These are phyloP conservation scores for Silurus glanis DNA, from an alignment of 2,113 vertebrate species.

Conservation along the genomic window DNA sequence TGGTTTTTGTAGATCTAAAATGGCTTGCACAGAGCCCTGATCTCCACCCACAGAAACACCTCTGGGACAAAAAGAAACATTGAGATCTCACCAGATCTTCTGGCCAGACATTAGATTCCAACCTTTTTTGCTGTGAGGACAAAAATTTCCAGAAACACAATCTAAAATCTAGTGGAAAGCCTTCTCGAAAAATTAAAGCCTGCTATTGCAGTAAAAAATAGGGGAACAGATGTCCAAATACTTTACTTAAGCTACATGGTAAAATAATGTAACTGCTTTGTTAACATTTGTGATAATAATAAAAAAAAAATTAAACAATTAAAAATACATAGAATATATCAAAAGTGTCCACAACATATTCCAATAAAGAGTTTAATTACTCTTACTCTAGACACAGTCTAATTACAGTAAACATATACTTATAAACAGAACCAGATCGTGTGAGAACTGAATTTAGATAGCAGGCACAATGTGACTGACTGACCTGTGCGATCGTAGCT, in stretches of 20 bases:
- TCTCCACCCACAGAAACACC: not conserved
- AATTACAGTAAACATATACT: not conserved
- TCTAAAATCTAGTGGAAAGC: not conserved
- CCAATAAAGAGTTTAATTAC: not conserved
- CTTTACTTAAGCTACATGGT: not conserved
- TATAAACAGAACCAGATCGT: not conserved
- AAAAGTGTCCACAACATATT: not conserved
- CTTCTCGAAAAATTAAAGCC: not conserved
- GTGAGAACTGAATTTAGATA: not conserved
- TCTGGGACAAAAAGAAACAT: not conserved
- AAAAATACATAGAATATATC: not conserved
- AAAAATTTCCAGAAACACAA: not conserved
- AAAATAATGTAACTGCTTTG: not conserved
- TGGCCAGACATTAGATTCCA: not conserved
- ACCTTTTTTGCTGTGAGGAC: not conserved
- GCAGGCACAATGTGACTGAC: not conserved
- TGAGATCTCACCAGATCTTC: not conserved
- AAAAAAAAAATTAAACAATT: not conserved
- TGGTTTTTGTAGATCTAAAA: not conserved
- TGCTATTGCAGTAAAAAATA: not conserved
- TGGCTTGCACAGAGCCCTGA: not conserved
- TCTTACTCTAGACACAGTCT: no score
- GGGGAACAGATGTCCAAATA: not conserved
- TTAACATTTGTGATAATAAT: not conserved
- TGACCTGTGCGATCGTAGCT: constrained; percentile 95